Base-by-base conservation (phyloP, 2,113 vertebrate species). In the Hypomesus transpacificus region DNA sequence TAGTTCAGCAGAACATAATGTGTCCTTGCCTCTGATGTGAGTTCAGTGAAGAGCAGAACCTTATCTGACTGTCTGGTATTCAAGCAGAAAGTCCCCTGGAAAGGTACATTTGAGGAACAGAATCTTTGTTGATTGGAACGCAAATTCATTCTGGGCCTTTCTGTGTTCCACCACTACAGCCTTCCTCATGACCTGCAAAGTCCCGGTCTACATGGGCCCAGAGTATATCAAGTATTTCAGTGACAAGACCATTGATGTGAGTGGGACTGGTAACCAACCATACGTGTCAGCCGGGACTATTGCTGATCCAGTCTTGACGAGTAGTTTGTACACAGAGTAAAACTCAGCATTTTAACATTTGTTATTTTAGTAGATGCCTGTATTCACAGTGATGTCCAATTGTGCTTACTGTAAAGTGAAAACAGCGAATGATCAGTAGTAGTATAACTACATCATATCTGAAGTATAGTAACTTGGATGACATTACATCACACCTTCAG, bases 201-300 rank as follows among this genome's bases (percentile, higher is more conserved):
- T 95, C 0, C 96, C 97, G 0, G 82, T 98, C 16, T 98, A 98
- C 81, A 94, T 96, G 94, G 97, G 97, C 69, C 96, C 96, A 0
- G 97, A 99, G 70, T 95, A 96, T 83, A 96, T 98, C 87, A 98
- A 95, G 73, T 99, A 98, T 84, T 98, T 99, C 88, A 98, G 75
- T 3, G 96, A 97, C 85, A 95, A 94, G 82, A 98, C 95, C 70
- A 95, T 98, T 0, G 96, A 95, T 1, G 97, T 98, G 85, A 96
- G 95, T 94, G 26, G 56, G 34, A 9, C 24, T 13, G 14, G 5
- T 18, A 16, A 56, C 53, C 17, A 16, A 63, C 28, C 39, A 46
- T 46, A 11, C 39, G 13, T 46, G 11, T 46, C 39, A 46, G 39
- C 39, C 13, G 39, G 8, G 39, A 46, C 9, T 9, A 46, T 46